These are phyloP conservation scores for Bathynomus jamesi DNA, from an alignment of 1,140 invertebrate genomes.

Conservation along the genomic window DNA sequence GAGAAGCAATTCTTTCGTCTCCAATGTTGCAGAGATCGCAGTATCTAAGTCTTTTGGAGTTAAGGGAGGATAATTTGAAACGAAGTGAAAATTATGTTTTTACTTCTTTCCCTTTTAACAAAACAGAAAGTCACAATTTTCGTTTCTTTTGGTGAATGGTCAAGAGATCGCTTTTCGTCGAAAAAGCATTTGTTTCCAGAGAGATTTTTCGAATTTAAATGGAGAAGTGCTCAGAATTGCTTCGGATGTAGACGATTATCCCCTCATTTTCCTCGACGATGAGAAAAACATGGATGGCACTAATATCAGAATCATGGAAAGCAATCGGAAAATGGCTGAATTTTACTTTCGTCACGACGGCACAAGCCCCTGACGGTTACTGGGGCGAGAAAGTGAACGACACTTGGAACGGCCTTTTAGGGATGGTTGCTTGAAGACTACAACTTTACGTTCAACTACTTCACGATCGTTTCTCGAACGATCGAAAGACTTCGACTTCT, in stretches of 20 bases:
- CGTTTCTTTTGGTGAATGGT: too few species aligned
- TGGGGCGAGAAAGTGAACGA: conserved; percentile 20
- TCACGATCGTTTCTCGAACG: conserved; percentile 7
- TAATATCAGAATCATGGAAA: conserved; percentile 8
- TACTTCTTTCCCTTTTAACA: too few species aligned
- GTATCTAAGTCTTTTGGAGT: too few species aligned
- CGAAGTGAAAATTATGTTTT: too few species aligned
- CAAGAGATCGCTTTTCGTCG: too few species aligned
- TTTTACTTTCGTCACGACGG: conserved; percentile 9
- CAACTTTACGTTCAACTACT: conserved; percentile 27
- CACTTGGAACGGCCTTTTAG: conserved; percentile 20
- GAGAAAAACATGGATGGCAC: conserved; percentile 12
- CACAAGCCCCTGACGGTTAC: neutral
- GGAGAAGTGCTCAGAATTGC: neutral
- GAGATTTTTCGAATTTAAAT: conserved; percentile 4
- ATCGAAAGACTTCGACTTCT: conserved; percentile 12
- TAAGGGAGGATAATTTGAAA: too few species aligned
- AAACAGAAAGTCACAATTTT: too few species aligned
- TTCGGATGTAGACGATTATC: neutral
- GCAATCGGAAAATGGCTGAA: conserved; percentile 10
- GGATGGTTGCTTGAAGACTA: conserved; percentile 19
- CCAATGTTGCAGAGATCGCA: too few species aligned
- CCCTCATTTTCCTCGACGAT: neutral
- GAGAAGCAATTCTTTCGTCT: too few species aligned
- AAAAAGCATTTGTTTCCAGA: conserved; percentile 11